A percentile compares a stretch with the other conserved stretches of the same genome.
Conservation (phyloP, 2,113 vertebrate species). For the Alligator mississippiensis region DNA sequence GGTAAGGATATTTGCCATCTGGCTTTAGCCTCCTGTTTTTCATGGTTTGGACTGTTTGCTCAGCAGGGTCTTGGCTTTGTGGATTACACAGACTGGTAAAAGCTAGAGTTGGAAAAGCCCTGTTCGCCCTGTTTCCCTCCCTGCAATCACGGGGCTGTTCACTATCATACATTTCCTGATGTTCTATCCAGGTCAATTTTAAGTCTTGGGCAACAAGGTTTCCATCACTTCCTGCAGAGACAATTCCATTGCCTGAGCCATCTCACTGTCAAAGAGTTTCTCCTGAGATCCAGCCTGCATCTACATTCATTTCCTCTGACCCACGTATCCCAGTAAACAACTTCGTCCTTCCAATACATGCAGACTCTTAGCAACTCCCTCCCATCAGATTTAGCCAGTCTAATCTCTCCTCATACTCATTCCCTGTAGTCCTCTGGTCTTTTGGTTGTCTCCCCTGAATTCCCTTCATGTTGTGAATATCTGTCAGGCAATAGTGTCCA, state of each 20-base stretch:
- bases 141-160: background rate
- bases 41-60: background rate
- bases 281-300: background rate
- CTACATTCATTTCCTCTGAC: background rate
- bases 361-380: background rate
- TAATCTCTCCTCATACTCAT: background rate
- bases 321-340: accelerated
- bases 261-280: background rate
- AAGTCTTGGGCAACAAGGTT: background rate
- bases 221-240: background rate
- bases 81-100: background rate
- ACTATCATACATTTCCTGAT: accelerated
- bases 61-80: background rate
- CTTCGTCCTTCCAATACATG: background rate
- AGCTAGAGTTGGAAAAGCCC: background rate
- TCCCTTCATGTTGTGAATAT: background rate
- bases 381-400: background rate
- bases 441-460: background rate
- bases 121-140: background rate
- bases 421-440: background rate
- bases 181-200: background rate
- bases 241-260: accelerated
- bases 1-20: background rate
- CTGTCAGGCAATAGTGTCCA: background rate
- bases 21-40: background rate